Conservation (phyloP, 2,888 invertebrate genomes). For the Ischnus inquisitorius region DNA sequence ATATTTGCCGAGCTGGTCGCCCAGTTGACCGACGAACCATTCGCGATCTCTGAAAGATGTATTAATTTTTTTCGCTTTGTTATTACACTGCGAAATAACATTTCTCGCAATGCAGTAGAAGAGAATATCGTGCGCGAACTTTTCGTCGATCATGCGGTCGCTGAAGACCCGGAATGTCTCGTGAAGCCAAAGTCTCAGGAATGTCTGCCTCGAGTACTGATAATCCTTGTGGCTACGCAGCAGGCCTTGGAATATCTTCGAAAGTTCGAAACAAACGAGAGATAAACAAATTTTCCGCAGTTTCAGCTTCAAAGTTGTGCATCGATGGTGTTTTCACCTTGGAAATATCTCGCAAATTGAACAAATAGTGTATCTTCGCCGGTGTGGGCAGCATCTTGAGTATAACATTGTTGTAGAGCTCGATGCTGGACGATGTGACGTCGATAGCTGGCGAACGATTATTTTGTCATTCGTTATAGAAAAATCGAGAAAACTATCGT, state of each 20-base stretch:
- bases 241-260: constrained; percentile 90
- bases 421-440: constrained; percentile 91
- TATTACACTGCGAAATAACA: neutral
- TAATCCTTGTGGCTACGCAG: constrained; percentile 92
- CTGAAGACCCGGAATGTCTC: constrained; percentile 94
- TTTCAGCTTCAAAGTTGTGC: no score
- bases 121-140: constrained; percentile 84
- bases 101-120: neutral
- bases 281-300: neutral
- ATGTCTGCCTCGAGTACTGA: constrained; percentile 90
- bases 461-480: neutral
- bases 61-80: neutral
- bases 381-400: constrained; percentile 94
- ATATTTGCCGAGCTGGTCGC: constrained; percentile 91
- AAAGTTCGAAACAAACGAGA: constrained; percentile 43
- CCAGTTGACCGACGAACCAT: constrained; percentile 91
- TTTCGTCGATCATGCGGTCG: constrained; percentile 93
- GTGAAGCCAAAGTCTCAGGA: constrained; percentile 94
- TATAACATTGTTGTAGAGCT: constrained; percentile 91
- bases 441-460: constrained; percentile 86
- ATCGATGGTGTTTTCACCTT: constrained; percentile 86
- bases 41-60: constrained; percentile 89
- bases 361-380: constrained; percentile 95
- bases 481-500: neutral
- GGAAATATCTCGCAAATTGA: constrained; percentile 95